Conservation (phyloP, 1,140 invertebrate species). For the Temnothorax curvispinosus region DNA sequence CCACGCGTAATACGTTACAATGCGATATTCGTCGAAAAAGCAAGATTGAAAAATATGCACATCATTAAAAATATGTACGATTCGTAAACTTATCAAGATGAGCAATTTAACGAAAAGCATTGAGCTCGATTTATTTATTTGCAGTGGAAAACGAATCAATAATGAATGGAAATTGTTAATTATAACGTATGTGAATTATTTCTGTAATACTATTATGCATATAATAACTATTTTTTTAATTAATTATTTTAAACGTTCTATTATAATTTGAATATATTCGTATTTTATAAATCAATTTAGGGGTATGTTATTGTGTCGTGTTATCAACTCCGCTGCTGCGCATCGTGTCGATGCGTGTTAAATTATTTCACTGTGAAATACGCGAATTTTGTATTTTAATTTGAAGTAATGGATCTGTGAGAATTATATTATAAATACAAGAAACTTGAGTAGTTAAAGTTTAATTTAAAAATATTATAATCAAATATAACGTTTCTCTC, state of each 20-base stretch:
- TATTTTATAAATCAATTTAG: background rate
- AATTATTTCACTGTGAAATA: background rate
- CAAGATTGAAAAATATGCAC: background rate
- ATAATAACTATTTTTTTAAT: background rate
- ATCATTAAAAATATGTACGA: background rate
- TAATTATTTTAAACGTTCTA: background rate
- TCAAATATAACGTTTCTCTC: background rate
- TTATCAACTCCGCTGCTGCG: background rate
- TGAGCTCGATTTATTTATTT: background rate
- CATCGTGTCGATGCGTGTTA: background rate
- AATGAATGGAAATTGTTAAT: background rate
- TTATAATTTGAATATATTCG: background rate
- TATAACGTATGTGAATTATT: background rate
- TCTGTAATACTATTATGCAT: background rate
- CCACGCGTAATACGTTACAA: background rate
- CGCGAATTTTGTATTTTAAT: conserved; percentile 3
- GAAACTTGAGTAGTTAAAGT: background rate
- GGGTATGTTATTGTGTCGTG: background rate
- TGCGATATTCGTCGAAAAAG: background rate
- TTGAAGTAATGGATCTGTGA: background rate
- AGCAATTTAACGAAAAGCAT: background rate
- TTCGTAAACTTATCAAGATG: background rate
- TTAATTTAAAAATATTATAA: background rate
- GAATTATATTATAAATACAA: background rate
- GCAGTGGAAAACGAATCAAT: background rate